Evolutionary conservation across 2,113 vertebrate genomes (phyloP).

Genomic region (Polypterus senegalus): DNA sequence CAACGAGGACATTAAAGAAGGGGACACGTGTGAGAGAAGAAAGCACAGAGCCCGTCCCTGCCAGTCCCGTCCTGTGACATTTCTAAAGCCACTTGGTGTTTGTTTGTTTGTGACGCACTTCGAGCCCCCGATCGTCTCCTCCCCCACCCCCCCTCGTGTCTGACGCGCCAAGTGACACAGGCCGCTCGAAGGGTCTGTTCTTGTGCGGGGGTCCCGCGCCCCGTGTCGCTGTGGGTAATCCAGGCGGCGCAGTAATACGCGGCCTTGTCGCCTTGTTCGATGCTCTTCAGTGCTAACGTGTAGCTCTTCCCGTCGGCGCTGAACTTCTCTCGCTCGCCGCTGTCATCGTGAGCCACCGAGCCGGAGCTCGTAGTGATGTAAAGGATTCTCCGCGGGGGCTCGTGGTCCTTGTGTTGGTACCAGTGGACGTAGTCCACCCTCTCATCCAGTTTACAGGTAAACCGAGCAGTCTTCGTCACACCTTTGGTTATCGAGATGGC

Average conservation of each 20-base stretch:
- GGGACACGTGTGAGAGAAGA: too few relatives aligned
- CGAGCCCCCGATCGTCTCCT: too few relatives aligned
- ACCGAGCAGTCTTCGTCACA: fast-evolving
- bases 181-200: too few relatives aligned
- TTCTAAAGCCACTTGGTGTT: constrained; percentile 2
- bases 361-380: not conserved
- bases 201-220: too few relatives aligned
- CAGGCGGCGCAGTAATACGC: not conserved
- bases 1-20: too few relatives aligned
- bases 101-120: too few relatives aligned
- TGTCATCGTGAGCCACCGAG: fast-evolving
- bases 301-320: not conserved
- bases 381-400: not conserved
- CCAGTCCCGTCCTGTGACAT: too few relatives aligned
- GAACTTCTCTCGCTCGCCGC: not conserved
- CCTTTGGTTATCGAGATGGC: constrained; percentile 6
- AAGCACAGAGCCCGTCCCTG: too few relatives aligned
- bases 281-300: fast-evolving
- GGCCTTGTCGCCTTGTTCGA: not conserved
- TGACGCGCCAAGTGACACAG: too few relatives aligned
- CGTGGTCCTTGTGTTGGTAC: not conserved
- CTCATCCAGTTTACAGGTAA: constrained; percentile 10
- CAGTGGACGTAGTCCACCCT: not conserved
- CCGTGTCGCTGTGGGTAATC: fast-evolving
- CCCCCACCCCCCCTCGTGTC: too few relatives aligned